Evolutionary conservation across 2,113 vertebrate species (phyloP).

Genomic region (Callocephalon fimbriatum): DNA sequence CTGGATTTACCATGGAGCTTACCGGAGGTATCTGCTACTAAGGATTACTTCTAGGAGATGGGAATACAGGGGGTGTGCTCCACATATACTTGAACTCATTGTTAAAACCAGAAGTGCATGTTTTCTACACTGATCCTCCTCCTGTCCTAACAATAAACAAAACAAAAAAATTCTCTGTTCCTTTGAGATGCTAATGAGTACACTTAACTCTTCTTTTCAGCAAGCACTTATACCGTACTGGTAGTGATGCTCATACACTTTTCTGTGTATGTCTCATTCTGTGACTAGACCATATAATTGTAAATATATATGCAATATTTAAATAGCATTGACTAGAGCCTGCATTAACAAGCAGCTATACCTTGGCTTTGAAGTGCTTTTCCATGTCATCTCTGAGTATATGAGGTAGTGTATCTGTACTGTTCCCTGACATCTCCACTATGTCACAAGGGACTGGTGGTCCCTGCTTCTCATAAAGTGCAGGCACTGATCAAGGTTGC

Average conservation of each 20-base stretch:
- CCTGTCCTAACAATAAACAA: background rate
- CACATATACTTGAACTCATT: background rate
- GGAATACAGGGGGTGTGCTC: background rate
- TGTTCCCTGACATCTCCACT: background rate
- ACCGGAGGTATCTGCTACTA: background rate
- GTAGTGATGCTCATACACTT: background rate
- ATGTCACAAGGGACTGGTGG: background rate
- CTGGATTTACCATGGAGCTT: background rate
- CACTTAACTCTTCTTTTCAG: background rate
- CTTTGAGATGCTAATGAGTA: background rate
- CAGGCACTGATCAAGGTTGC: background rate
- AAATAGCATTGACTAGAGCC: background rate
- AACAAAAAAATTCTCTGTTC: background rate
- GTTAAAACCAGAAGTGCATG: background rate
- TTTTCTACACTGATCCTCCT: background rate
- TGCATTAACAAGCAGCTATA: background rate
- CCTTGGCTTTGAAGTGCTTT: background rate
- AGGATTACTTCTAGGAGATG: background rate
- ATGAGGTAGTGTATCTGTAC: background rate
- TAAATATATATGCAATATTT: background rate
- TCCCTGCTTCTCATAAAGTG: background rate
- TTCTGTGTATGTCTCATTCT: background rate
- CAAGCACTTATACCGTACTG: background rate
- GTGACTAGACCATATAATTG: background rate
- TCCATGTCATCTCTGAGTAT: rapidly evolving